Conservation (phyloP, 2,888 invertebrate species). For the Nomada hirtipes region DNA sequence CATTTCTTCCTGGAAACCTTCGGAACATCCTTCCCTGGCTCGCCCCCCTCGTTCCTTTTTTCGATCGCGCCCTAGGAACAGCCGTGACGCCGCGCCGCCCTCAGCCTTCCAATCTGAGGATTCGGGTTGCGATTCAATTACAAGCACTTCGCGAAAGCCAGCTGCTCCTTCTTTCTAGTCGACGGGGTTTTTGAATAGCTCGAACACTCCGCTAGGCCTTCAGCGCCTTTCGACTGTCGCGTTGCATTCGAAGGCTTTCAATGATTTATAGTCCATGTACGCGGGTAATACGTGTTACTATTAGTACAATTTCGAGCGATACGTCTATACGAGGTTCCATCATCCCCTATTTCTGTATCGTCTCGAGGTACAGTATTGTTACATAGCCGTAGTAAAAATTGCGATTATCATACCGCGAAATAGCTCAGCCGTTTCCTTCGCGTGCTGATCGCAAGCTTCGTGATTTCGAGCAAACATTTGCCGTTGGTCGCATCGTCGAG, state of each 20-base stretch:
- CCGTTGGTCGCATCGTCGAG: slow-evolving; percentile 64
- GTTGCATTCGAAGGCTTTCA: slow-evolving; percentile 2
- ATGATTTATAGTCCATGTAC: too few species aligned
- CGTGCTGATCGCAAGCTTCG: slow-evolving; percentile 62
- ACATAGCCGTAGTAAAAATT: slow-evolving; percentile 21
- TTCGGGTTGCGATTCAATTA: slow-evolving; percentile 67
- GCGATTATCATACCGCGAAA: slow-evolving; percentile 59
- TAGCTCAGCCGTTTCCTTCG: slow-evolving; percentile 52
- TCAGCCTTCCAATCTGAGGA: slow-evolving; percentile 30
- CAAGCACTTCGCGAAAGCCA: slow-evolving; percentile 22
- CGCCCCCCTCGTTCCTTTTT: background rate
- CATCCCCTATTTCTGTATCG: background rate
- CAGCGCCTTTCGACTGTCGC: background rate
- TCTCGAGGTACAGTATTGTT: background rate
- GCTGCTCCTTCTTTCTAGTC: slow-evolving; percentile 8
- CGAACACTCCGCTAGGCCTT: slow-evolving; percentile 3
- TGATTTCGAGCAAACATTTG: slow-evolving; percentile 81
- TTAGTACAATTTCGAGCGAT: background rate
- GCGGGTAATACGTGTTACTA: too few species aligned
- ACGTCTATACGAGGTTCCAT: background rate
- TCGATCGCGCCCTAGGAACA: slow-evolving; percentile 22
- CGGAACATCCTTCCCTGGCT: background rate
- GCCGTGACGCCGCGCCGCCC: slow-evolving; percentile 9
- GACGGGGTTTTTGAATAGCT: slow-evolving; percentile 50
- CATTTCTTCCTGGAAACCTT: too few species aligned